A percentile compares a stretch with the other conserved stretches of the same genome.
These are phyloP conservation scores for Cremastinae sp. DNA, from an alignment of 2,888 invertebrate species.

Conservation along the genomic window DNA sequence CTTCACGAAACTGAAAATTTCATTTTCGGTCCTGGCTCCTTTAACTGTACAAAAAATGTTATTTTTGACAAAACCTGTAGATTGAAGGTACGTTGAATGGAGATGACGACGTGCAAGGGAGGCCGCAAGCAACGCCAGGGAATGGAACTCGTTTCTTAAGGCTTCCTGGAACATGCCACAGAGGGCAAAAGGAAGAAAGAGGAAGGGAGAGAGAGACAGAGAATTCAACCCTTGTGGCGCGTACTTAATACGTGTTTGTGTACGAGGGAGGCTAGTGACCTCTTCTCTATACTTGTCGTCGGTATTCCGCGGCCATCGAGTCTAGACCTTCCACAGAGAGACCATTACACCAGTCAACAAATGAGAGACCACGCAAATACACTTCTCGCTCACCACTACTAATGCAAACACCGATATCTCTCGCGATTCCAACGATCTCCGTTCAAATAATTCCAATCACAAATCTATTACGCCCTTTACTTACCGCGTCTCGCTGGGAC, in stretches of 20 bases:
- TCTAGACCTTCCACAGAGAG: constrained; percentile 33
- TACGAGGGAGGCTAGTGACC: constrained; percentile 55
- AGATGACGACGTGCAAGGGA: constrained; percentile 45
- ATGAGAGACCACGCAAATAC: constrained; percentile 32
- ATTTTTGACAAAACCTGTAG: too few species aligned
- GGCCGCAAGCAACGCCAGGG: constrained; percentile 26
- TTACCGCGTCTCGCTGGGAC: neutral
- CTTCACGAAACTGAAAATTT: too few species aligned
- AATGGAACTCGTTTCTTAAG: constrained; percentile 53
- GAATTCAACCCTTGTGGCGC: constrained; percentile 33
- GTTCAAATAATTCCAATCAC: constrained; percentile 9
- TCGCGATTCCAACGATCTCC: constrained; percentile 13
- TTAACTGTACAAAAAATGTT: too few species aligned
- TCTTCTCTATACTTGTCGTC: constrained; percentile 34
- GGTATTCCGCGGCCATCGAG: constrained; percentile 44
- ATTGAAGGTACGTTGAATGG: too few species aligned
- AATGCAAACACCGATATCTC: constrained; percentile 28
- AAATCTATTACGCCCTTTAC: neutral
- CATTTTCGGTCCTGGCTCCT: too few species aligned
- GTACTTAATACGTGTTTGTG: constrained; percentile 52
- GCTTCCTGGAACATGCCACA: constrained; percentile 45
- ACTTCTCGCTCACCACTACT: neutral
- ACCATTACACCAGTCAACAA: constrained; percentile 40
- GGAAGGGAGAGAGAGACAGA: constrained; percentile 9
- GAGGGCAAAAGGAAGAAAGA: constrained; percentile 14